These are phyloP conservation scores for Drosophila prosaltans DNA, from an alignment of 1,140 invertebrate genomes.

Conservation along the genomic window DNA sequence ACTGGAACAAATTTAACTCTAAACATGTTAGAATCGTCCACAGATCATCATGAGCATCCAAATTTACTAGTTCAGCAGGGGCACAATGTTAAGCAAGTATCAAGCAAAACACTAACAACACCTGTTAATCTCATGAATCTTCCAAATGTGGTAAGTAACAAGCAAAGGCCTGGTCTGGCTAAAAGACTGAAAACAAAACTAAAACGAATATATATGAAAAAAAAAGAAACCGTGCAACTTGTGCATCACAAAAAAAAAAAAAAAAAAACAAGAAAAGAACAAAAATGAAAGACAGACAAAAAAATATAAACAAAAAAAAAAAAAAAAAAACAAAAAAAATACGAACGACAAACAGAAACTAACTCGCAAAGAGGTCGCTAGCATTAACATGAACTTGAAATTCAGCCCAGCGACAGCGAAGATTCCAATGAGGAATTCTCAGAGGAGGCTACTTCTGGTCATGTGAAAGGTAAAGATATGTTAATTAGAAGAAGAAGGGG, in stretches of 20 bases:
- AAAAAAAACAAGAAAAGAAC: background rate
- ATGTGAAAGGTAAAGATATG: constrained; percentile 69
- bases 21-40: background rate
- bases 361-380: constrained; percentile 30
- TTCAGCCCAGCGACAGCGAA: constrained; percentile 79
- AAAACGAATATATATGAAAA: constrained; percentile 30
- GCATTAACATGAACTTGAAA: constrained; percentile 71
- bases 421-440: constrained; percentile 55
- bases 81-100: constrained; percentile 73
- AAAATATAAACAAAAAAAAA: background rate
- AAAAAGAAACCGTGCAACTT: constrained; percentile 11
- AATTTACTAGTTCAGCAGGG: constrained; percentile 1
- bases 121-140: constrained; percentile 76
- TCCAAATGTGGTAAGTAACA: constrained; percentile 69
- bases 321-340: background rate
- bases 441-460: constrained; percentile 32
- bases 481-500: constrained; percentile 47
- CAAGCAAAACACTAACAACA: constrained; percentile 78
- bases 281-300: constrained; percentile 19
- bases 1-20: constrained; percentile 21
- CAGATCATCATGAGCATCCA: constrained; percentile 1
- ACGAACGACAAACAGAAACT: constrained; percentile 18
- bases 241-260: constrained; percentile 23
- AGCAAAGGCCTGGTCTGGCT: constrained; percentile 23
- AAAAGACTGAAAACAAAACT: constrained; percentile 12